Evolutionary conservation across 1,140 invertebrate genomes (phyloP), one percentile per base, ranked within the genome.

Genomic region (Leptinotarsa texana): DNA sequence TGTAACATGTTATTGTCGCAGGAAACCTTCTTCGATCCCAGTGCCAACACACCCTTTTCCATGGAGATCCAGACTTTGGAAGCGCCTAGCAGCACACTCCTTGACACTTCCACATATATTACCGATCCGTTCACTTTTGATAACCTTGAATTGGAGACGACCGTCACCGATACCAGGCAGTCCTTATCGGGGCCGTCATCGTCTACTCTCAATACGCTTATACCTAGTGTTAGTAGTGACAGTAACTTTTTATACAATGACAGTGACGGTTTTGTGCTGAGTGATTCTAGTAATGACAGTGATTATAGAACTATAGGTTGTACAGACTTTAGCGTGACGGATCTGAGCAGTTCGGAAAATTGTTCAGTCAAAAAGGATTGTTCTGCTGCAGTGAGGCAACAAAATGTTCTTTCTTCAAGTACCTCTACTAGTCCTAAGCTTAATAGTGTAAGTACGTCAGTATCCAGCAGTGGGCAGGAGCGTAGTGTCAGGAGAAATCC

Each of bases 41-140:
- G 86, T 21, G 84, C 86, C 66, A 85, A 88, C 78, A 88, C 88
- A 15, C 88, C 90, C n/a, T 87, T 91, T 74, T 81, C 87, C 1
- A 85, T 91, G 18, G 89, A 91, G 80, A 86, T 87, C 67, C 83
- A 86, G 17, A 72, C 87, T 51, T 78, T 79, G 74, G 84, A 75
- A 65, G 80, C 33, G 51, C 78, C 69, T 13, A 80, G 63, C 68
- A 78, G 63, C 63, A 77, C 77, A 11, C 79, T 84, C 24, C 75
- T 80, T 17, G 85, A 85, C n/a, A 78, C 84, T 1, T 85, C 86
- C 48, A 81, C 85, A 0, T 88, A 88, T 82, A 84, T 85, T 18
- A 87, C 88, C 11, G 80, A 85, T 1, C 85, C 70, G 4, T 87
- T 88, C 80, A 87, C 85, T 0, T 81, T 88, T 42, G 84, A 83